These are phyloP conservation scores for Tympanoctomys barrerae DNA, from an alignment of 2,797 vertebrate species.

Conservation along the genomic window DNA sequence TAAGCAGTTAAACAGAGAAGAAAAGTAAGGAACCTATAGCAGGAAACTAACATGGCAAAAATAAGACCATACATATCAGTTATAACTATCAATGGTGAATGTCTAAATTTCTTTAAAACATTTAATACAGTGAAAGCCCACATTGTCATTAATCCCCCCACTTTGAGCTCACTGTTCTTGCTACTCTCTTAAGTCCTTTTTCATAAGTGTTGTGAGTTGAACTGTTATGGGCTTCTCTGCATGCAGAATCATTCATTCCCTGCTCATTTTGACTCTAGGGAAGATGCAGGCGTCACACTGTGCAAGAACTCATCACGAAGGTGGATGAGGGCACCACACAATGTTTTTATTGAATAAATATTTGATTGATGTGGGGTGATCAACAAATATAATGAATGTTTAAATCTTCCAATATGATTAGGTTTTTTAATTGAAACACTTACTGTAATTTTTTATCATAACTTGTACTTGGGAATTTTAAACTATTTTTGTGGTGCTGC, in stretches of 20 bases:
- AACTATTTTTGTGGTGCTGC: neutral
- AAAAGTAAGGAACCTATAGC: no score
- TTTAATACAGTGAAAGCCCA: neutral
- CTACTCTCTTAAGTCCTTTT: neutral
- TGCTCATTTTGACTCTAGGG: neutral
- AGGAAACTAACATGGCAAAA: no score
- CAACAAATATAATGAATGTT: neutral
- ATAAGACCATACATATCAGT: no score
- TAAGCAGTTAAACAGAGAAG: no score
- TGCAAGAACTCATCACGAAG: neutral
- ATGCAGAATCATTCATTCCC: neutral
- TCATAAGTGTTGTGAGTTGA: neutral
- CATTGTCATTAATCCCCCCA: neutral
- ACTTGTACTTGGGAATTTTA: slow-evolving; percentile 2
- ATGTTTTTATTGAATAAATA: neutral
- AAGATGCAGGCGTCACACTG: neutral
- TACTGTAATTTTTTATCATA: neutral
- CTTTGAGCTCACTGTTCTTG: neutral
- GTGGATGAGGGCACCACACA: neutral
- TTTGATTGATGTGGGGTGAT: neutral
- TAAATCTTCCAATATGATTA: neutral
- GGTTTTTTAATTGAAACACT: neutral
- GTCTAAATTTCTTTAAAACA: neutral
- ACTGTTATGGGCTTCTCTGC: neutral
- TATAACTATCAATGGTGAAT: neutral